phyloP scores from a whole-genome alignment of 2,113 vertebrate genomes.

The Alligator sinensis region DNA sequence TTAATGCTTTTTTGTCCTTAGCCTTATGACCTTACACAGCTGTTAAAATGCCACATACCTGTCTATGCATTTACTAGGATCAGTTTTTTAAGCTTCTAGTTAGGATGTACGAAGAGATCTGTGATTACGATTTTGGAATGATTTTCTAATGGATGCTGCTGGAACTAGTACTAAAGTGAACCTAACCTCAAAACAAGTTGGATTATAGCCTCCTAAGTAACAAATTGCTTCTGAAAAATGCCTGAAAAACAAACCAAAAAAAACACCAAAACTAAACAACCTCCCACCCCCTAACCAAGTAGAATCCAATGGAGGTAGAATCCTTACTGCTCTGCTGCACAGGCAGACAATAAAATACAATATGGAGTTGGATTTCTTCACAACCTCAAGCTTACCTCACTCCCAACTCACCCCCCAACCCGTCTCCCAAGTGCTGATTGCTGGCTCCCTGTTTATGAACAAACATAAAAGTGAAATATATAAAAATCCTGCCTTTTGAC shows the following conservation, averaged over 20 bases:
- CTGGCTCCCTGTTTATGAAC: background rate
- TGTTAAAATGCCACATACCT: background rate
- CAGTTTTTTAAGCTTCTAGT: background rate
- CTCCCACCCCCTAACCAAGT: too few species aligned
- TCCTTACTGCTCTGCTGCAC: background rate
- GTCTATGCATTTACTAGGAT: background rate
- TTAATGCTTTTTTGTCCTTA: background rate
- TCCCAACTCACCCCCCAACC: background rate
- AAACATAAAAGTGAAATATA: background rate
- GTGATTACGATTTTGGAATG: background rate
- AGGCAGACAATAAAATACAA: background rate
- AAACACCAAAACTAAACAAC: too few species aligned
- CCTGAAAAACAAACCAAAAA: background rate
- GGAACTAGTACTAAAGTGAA: background rate
- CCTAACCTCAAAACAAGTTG: background rate
- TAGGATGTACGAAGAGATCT: background rate
- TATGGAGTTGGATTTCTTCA: background rate
- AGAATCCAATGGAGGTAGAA: background rate
- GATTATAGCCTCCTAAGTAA: background rate
- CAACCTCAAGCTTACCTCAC: background rate
- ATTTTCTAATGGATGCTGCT: background rate
- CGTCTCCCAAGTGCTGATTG: background rate
- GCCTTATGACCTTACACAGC: background rate
- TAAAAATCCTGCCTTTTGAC: background rate
- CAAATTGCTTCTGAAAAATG: background rate